Conservation (phyloP, 1,140 invertebrate genomes). For the Tetranychus urticae region DNA sequence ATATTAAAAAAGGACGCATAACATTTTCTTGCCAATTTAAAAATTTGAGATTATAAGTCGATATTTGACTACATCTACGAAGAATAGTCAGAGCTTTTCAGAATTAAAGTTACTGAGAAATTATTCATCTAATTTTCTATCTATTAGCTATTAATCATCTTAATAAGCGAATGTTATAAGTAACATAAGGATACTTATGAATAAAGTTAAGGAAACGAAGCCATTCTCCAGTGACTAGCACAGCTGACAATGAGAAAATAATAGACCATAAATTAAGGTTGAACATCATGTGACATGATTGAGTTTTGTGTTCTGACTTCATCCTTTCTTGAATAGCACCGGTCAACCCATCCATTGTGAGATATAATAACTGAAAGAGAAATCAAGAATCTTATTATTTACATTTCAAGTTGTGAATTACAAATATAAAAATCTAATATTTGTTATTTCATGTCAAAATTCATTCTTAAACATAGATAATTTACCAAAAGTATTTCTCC, state of each 20-base stretch:
- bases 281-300: constrained; percentile 82
- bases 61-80: no score
- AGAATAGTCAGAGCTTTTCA: no score
- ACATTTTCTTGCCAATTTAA: no score
- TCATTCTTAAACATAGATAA: background rate
- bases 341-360: constrained; percentile 81
- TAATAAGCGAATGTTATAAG: constrained; percentile 49
- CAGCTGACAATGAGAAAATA: constrained; percentile 34
- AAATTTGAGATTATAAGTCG: no score
- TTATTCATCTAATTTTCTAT: no score
- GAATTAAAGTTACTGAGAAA: no score
- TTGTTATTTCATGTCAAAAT: background rate
- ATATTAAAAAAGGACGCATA: no score
- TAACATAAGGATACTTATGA: constrained; percentile 44
- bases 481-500: constrained; percentile 54
- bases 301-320: constrained; percentile 52
- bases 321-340: constrained; percentile 66
- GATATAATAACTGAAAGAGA: constrained; percentile 38
- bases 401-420: background rate
- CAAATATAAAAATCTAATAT: background rate
- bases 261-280: constrained; percentile 76
- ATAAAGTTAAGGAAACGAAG: constrained; percentile 55
- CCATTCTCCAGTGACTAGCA: constrained; percentile 64
- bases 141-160: no score
- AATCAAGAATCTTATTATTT: background rate